phyloP scores from a whole-genome alignment of 2,888 invertebrate species.

The Drosophila anomelani region DNA sequence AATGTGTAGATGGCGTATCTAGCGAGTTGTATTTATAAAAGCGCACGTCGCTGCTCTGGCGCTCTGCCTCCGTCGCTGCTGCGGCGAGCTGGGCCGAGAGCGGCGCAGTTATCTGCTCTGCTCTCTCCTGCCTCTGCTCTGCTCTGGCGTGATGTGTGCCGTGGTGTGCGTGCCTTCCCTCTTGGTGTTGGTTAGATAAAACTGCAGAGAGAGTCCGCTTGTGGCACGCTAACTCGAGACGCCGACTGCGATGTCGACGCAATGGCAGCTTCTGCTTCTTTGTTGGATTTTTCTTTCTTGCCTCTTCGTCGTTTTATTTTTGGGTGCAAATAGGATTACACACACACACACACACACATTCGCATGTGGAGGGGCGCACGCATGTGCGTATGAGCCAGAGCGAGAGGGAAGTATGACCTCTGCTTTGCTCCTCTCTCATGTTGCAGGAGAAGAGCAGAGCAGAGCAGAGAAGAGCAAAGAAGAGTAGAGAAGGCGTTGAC shows the following conservation, averaged over 20 bases:
- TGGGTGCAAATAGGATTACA: conserved; percentile 77
- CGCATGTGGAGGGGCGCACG: conserved; percentile 19
- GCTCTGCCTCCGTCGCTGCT: conserved; percentile 25
- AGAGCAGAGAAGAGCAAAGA: neutral
- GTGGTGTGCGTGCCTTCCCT: conserved; percentile 36
- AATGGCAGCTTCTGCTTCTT: conserved; percentile 67
- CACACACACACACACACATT: conserved; percentile 38
- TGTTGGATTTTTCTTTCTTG: conserved; percentile 63
- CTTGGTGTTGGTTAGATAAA: conserved; percentile 73
- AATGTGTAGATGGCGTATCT: conserved; percentile 79
- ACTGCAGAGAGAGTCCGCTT: conserved; percentile 46
- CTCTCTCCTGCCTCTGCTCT: conserved; percentile 35
- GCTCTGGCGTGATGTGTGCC: conserved; percentile 47
- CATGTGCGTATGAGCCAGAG: conserved; percentile 55
- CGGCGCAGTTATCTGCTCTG: conserved; percentile 51
- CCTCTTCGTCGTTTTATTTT: conserved; percentile 57
- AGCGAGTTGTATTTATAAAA: conserved; percentile 84
- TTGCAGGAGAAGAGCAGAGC: conserved; percentile 3
- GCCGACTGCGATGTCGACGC: conserved; percentile 25
- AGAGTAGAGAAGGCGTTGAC: conserved; percentile 13
- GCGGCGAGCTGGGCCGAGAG: conserved; percentile 53
- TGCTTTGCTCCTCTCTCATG: conserved; percentile 1
- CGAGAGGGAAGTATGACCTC: conserved; percentile 37
- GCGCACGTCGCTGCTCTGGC: conserved; percentile 39
- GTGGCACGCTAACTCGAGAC: conserved; percentile 9